Evolutionary conservation across 2,888 invertebrate species (phyloP).

Genomic region (Rutpela maculata): DNA sequence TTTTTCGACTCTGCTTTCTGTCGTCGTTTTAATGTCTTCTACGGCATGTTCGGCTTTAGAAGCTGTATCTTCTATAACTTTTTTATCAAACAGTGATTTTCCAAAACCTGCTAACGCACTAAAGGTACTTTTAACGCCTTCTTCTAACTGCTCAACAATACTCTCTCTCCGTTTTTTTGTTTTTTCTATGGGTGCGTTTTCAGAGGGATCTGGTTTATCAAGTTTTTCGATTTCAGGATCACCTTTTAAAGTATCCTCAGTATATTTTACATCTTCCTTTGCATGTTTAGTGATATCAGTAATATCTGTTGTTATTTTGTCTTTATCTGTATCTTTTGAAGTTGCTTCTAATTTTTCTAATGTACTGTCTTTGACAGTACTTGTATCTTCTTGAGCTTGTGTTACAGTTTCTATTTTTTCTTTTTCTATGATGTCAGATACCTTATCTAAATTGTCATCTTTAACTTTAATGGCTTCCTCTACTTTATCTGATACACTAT

Average conservation of each 20-base stretch:
- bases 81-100: conserved; percentile 18
- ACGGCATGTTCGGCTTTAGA: conserved; percentile 27
- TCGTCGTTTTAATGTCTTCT: conserved; percentile 21
- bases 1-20: conserved; percentile 22
- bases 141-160: conserved; percentile 19
- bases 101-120: conserved; percentile 23
- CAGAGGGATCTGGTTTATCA: conserved; percentile 10
- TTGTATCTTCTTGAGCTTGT: background rate
- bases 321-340: conserved; percentile 66
- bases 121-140: conserved; percentile 1
- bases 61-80: conserved; percentile 17
- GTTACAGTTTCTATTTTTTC: background rate
- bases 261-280: background rate
- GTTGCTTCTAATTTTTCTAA: conserved; percentile 25
- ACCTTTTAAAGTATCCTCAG: background rate
- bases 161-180: conserved; percentile 24
- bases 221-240: conserved; percentile 18
- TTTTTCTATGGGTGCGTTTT: conserved; percentile 9
- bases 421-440: background rate
- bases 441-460: background rate
- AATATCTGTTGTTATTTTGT: conserved; percentile 8
- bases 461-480: conserved; percentile 20
- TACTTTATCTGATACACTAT: background rate
- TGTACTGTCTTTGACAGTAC: background rate
- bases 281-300: background rate